These are phyloP conservation scores for Nomada fucata DNA, from an alignment of 2,888 invertebrate species.

Conservation along the genomic window DNA sequence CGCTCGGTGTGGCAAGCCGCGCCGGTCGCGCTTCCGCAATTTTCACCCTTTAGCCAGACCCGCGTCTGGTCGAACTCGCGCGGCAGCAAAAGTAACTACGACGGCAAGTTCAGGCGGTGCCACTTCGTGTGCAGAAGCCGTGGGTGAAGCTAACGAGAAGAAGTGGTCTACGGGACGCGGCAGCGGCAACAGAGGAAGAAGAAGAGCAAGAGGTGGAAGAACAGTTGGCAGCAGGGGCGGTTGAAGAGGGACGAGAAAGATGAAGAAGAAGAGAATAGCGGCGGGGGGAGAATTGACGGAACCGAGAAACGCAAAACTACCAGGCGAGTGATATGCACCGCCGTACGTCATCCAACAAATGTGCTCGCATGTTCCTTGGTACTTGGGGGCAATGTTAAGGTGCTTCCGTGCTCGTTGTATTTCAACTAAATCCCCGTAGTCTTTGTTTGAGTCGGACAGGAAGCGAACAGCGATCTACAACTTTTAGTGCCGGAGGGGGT, in stretches of 20 bases:
- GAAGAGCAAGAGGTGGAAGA: slow-evolving; percentile 20
- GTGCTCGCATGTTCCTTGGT: slow-evolving; percentile 7
- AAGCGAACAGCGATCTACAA: slow-evolving; percentile 29
- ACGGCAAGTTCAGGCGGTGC: slow-evolving; percentile 65
- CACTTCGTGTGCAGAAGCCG: slow-evolving; percentile 65
- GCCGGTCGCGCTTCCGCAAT: slow-evolving; percentile 36
- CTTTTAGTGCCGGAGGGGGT: slow-evolving; percentile 14
- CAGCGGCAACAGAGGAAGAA: slow-evolving; percentile 21
- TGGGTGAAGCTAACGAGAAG: slow-evolving; percentile 60
- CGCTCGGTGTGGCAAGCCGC: slow-evolving; percentile 33
- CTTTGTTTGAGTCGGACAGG: slow-evolving; percentile 1
- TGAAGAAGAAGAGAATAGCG: slow-evolving; percentile 4
- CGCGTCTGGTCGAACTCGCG: background rate
- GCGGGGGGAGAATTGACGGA: slow-evolving; percentile 22
- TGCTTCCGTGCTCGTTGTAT: slow-evolving; percentile 28
- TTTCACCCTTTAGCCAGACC: slow-evolving; percentile 27
- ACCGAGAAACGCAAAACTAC: slow-evolving; percentile 35
- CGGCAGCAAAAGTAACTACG: slow-evolving; percentile 55
- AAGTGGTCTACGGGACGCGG: slow-evolving; percentile 44
- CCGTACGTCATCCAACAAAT: slow-evolving; percentile 17
- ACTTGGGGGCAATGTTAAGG: slow-evolving; percentile 3
- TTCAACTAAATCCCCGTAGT: slow-evolving; percentile 25
- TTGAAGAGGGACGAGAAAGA: slow-evolving; percentile 15
- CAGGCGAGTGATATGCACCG: background rate
- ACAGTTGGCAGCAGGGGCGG: background rate